A percentile compares a stretch with the other conserved stretches of the same genome.
Evolutionary conservation across 1,140 invertebrate species (phyloP).

Genomic region (Brachionus rubens): DNA sequence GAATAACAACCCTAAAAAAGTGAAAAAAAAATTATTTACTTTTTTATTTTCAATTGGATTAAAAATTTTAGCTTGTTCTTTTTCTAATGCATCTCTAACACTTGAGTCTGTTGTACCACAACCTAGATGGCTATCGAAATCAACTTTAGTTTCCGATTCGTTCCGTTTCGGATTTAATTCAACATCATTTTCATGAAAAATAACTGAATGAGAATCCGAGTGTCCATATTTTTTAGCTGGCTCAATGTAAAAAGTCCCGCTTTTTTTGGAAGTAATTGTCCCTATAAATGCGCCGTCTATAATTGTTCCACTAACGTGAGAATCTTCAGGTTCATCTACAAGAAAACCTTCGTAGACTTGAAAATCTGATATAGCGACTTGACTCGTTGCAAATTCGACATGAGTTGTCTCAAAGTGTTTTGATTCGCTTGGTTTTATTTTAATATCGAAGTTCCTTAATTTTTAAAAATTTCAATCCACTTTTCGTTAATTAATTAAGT

Average conservation of each 20-base stretch:
- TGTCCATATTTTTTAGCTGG: neutral
- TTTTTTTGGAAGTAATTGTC: conserved; percentile 26
- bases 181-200: conserved; percentile 38
- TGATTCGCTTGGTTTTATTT: neutral
- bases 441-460: conserved; percentile 16
- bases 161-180: neutral
- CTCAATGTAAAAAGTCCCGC: conserved; percentile 19
- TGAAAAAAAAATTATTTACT: neutral
- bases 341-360: conserved; percentile 27
- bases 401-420: neutral
- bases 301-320: conserved; percentile 27
- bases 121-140: neutral
- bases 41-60: neutral
- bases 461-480: neutral
- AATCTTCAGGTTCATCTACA: conserved; percentile 11
- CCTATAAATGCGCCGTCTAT: conserved; percentile 27
- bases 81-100: neutral
- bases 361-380: neutral
- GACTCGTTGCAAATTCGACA: neutral
- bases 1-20: no score
- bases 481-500: neutral
- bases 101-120: neutral
- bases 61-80: neutral
- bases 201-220: neutral
- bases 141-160: neutral